phyloP scores from a whole-genome alignment of 2,888 invertebrate genomes.

The Drosophila quinaria region DNA sequence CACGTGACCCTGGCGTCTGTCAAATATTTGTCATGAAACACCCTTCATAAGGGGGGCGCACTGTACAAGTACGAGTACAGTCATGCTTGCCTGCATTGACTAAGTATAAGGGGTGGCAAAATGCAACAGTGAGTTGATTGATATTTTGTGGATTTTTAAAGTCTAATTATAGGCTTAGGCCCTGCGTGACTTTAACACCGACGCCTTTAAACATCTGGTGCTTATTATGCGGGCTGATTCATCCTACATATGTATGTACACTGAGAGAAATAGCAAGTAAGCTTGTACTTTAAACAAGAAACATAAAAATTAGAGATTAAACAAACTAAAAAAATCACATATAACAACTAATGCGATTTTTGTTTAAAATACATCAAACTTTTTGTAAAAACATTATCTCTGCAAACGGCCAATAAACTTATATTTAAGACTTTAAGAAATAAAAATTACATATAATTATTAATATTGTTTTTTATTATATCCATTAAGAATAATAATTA shows the following conservation, averaged over 20 bases:
- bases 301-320: no score
- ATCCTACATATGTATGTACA: neutral
- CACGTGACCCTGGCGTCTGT: slow-evolving; percentile 56
- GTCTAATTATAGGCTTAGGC: slow-evolving; percentile 47
- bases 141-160: slow-evolving; percentile 41
- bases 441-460: no score
- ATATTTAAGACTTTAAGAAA: no score
- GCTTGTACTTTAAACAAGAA: no score
- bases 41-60: slow-evolving; percentile 4
- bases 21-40: slow-evolving; percentile 42
- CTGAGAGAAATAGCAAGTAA: no score
- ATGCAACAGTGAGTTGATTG: slow-evolving; percentile 51
- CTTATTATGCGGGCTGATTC: slow-evolving; percentile 40
- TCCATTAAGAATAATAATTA: no score
- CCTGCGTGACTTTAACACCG: slow-evolving; percentile 52
- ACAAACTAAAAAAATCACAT: no score
- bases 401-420: no score
- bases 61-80: slow-evolving; percentile 27
- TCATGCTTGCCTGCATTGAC: slow-evolving; percentile 26
- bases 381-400: no score
- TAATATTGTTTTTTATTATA: no score
- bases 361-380: no score
- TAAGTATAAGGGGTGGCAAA: slow-evolving; percentile 24
- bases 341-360: no score
- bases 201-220: slow-evolving; percentile 32